Evolutionary conservation across 2,113 vertebrate species (phyloP), one percentile per base, ranked within the genome.

Genomic region (Malurus alboscapulatus): DNA sequence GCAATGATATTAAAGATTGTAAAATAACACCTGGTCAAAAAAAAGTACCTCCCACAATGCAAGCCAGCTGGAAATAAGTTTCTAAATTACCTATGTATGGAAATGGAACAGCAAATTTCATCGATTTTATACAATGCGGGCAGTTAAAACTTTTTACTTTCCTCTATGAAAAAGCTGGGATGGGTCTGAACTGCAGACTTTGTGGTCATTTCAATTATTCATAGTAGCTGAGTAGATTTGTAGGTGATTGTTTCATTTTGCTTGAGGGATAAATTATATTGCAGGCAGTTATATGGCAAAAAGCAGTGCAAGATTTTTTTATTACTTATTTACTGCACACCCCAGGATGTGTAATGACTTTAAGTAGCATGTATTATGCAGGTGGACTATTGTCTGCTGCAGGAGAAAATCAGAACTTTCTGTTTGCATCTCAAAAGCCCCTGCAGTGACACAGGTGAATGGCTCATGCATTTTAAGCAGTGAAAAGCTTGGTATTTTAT

Each of bases 321-420:
- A 80, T 94, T 91, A 88, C 58, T 85, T 88, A 94, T 92, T 96
- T 96, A 95, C 92, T 89, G 57, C 87, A 85, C 62, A 91, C 57
- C 22, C 18, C 55, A 89, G 74, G 48, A 89, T 89, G 66, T 77
- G 40, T 87, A 92, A 94, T 88, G 79, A 74, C 84, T 95, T 88
- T 67, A 80, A 90, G 72, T 38, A 86, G 45, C 29, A 75, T 87
- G 26, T 61, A 93, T 92, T 93, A 88, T 88, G 84, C 73, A 84
- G 66, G 84, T 93, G 69, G 83, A 34, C 51, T 40, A 51, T 44
- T 90, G 57, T 84, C 76, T 92, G 61, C 36, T 88, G 86, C 77
- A 91, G 53, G 53, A 94, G 55, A 81, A 84, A 93, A 87, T 61
- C 73, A 75, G 76, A 92, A 75, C 25, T 72, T 93, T 82, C 32